A percentile compares a stretch with the other conserved stretches of the same genome.
phyloP scores from a whole-genome alignment of 2,113 vertebrate genomes.

The Catharus bicknelli region DNA sequence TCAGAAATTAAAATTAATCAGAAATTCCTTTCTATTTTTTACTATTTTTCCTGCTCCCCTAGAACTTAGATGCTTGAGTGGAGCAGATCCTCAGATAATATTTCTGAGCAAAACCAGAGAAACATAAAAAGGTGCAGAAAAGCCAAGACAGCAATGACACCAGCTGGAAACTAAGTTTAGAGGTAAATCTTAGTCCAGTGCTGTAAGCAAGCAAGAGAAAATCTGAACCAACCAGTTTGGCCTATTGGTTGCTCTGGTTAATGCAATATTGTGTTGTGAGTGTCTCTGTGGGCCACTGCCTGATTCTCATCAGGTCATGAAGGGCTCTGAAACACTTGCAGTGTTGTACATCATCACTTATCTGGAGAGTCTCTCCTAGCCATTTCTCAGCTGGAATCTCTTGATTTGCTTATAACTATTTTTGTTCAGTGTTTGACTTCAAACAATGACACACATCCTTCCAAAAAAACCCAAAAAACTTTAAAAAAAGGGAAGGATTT shows the following conservation, averaged over 20 bases:
- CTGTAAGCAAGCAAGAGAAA: background rate
- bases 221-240: background rate
- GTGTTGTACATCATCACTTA: background rate
- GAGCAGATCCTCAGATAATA: background rate
- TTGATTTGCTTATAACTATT: background rate
- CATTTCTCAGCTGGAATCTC: background rate
- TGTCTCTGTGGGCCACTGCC: background rate
- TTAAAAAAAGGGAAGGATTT: fast-evolving
- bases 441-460: background rate
- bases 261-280: background rate
- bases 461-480: background rate
- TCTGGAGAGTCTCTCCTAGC: background rate
- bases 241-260: background rate
- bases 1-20: constrained; percentile 46
- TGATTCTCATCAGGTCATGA: background rate
- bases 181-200: background rate
- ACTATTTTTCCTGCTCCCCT: too few relatives aligned
- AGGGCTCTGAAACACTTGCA: background rate
- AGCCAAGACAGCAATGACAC: background rate
- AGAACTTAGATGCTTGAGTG: background rate
- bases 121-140: background rate
- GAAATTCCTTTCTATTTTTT: background rate
- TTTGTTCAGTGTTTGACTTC: background rate
- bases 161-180: background rate
- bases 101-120: background rate